phyloP scores from a whole-genome alignment of 2,888 invertebrate species.

The Athetis lepigone region DNA sequence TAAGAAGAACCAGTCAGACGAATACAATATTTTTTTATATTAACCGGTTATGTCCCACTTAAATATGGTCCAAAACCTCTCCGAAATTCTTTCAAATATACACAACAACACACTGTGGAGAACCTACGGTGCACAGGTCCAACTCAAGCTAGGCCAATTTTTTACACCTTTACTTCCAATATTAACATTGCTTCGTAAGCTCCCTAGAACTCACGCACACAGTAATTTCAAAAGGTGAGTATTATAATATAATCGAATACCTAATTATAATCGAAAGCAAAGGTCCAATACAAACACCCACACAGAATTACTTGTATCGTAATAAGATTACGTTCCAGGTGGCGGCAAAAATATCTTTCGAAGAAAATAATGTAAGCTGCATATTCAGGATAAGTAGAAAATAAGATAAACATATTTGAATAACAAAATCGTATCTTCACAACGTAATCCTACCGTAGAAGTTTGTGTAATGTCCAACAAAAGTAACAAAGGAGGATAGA shows the following conservation, averaged over 20 bases:
- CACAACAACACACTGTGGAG: too few species aligned
- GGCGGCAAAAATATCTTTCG: conserved; percentile 1
- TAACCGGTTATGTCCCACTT: too few species aligned
- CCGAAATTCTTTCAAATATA: too few species aligned
- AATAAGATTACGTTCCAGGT: conserved; percentile 10
- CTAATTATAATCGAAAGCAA: conserved; percentile 13
- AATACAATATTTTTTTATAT: too few species aligned
- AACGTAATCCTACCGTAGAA: too few species aligned
- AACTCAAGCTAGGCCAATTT: too few species aligned
- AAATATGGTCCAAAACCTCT: too few species aligned
- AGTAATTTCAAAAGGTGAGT: background rate
- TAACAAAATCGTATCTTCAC: background rate
- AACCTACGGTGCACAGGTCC: too few species aligned
- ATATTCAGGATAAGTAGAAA: background rate
- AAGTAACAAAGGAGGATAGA: too few species aligned
- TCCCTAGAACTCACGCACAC: background rate
- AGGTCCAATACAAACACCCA: background rate
- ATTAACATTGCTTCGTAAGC: background rate
- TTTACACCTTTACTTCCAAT: background rate
- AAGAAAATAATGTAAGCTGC: background rate
- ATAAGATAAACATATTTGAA: conserved; percentile 17
- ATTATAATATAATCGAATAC: background rate
- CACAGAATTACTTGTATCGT: background rate
- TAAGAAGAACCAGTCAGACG: too few species aligned
- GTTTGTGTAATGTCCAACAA: too few species aligned